Percentiles rank a stretch among this genome's conserved stretches.
Conservation (phyloP, 92 coral and sea anemone genomes). For the Metridium senile region DNA sequence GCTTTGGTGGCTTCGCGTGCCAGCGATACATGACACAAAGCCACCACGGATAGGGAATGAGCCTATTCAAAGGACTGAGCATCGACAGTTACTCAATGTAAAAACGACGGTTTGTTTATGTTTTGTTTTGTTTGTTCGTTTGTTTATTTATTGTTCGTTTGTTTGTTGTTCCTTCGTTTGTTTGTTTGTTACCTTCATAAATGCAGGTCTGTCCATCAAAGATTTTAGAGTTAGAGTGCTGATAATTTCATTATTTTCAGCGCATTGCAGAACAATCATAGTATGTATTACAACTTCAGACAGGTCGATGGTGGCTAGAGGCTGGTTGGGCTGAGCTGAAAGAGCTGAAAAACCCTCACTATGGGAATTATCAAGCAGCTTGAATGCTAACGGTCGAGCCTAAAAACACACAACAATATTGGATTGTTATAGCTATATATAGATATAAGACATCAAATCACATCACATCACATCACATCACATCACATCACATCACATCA, state of each 20-base stretch:
- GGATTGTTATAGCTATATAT: neutral
- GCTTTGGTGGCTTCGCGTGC: no score
- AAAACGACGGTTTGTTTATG: no score
- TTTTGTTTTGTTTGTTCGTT: no score
- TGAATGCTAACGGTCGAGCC: conserved; percentile 56
- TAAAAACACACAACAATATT: neutral
- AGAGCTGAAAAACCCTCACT: conserved; percentile 53
- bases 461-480: no score
- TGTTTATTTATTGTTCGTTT: no score
- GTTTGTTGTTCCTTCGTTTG: no score
- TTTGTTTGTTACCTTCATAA: conserved; percentile 69
- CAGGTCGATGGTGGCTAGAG: conserved; percentile 46
- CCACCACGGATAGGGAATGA: no score
- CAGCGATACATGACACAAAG: no score
- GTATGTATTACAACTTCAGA: conserved; percentile 73
- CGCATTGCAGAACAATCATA: conserved; percentile 53
- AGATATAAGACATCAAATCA: no score
- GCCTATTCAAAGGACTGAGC: no score
- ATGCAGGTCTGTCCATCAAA: conserved; percentile 63
- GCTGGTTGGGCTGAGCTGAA: conserved; percentile 56
- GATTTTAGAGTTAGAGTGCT: conserved; percentile 63
- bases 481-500: no score
- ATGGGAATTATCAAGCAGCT: conserved; percentile 66
- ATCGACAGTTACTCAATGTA: no score
- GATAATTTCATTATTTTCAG: conserved; percentile 45